phyloP scores from a whole-genome alignment of 2,888 invertebrate genomes.

The Pegoplata infirma region DNA sequence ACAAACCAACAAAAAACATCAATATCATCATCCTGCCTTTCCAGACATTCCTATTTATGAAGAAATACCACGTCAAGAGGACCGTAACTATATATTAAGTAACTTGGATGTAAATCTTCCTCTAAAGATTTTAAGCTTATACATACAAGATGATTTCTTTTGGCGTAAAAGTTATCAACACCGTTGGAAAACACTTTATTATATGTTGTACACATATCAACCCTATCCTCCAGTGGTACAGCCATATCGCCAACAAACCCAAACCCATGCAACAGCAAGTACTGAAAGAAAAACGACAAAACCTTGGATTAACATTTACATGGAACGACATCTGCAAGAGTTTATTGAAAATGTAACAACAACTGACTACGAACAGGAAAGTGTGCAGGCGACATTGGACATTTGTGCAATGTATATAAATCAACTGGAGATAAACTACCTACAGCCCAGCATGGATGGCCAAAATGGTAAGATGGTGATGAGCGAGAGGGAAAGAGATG shows the following conservation, averaged over 20 bases:
- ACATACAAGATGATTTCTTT: conserved; percentile 76
- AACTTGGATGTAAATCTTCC: conserved; percentile 75
- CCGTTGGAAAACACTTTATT: conserved; percentile 71
- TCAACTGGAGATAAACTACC: conserved; percentile 74
- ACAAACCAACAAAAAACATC: neutral
- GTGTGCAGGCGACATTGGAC: conserved; percentile 73
- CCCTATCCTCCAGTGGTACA: conserved; percentile 51
- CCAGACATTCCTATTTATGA: conserved; percentile 73
- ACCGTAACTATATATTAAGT: conserved; percentile 76
- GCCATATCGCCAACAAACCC: conserved; percentile 63
- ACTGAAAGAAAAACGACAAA: conserved; percentile 46
- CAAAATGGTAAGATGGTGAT: conserved; percentile 66
- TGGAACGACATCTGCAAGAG: conserved; percentile 78
- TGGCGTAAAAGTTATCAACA: conserved; percentile 75
- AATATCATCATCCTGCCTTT: neutral
- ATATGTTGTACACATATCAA: conserved; percentile 52
- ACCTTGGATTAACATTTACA: conserved; percentile 77
- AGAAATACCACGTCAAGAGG: conserved; percentile 71
- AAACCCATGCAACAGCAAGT: conserved; percentile 1
- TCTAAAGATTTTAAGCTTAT: conserved; percentile 72
- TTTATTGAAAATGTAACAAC: conserved; percentile 76
- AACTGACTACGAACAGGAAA: conserved; percentile 75
- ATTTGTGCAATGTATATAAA: conserved; percentile 76
- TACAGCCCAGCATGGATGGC: conserved; percentile 73
- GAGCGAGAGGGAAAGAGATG: neutral